phyloP scores from a whole-genome alignment of 2,888 invertebrate genomes.

The Labia minor region DNA sequence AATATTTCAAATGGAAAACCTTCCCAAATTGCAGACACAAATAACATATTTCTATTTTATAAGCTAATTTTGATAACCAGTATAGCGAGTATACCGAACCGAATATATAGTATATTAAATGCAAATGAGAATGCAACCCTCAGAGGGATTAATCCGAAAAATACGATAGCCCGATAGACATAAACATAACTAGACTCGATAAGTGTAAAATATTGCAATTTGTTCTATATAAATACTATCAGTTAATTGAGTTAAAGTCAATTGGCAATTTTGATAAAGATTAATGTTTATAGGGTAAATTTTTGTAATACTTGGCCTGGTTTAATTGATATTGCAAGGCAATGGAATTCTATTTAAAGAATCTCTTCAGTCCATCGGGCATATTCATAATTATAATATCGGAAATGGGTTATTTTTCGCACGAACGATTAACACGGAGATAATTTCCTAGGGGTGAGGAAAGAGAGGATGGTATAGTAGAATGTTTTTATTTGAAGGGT shows the following conservation, averaged over 20 bases:
- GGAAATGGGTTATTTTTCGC: not conserved
- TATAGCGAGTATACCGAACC: not conserved
- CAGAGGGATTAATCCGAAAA: not conserved
- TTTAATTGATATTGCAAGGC: too few relatives aligned
- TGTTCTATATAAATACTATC: not conserved
- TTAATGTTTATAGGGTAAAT: not conserved
- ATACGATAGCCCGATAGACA: not conserved
- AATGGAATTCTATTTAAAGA: too few relatives aligned
- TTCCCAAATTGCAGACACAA: not conserved
- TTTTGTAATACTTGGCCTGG: too few relatives aligned
- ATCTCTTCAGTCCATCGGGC: too few relatives aligned
- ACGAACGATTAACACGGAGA: not conserved
- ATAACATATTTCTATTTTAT: not conserved
- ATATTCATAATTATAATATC: not conserved
- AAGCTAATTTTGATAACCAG: slow-evolving; percentile 1
- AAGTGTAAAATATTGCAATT: slow-evolving; percentile 13
- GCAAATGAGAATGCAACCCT: not conserved
- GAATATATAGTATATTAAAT: not conserved
- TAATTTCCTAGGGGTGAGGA: not conserved
- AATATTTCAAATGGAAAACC: not conserved
- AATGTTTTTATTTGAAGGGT: not conserved
- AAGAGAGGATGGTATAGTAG: not conserved
- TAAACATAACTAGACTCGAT: not conserved
- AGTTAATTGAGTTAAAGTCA: slow-evolving; percentile 4
- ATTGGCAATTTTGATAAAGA: not conserved